Conservation (phyloP, 64 coral and sea anemone genomes). For the Montipora sp. region DNA sequence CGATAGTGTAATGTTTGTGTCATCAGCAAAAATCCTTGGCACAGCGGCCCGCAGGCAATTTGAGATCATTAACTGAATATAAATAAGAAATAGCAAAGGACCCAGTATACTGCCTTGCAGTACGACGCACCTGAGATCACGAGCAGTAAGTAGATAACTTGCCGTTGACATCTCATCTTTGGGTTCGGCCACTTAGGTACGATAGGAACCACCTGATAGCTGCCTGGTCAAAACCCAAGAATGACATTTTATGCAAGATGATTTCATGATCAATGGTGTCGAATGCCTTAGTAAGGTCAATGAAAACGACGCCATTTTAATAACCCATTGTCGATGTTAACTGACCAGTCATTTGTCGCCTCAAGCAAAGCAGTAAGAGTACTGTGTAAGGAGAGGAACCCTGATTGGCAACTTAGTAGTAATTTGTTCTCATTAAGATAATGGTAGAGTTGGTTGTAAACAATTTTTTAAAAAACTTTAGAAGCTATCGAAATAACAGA, state of each 20-base stretch:
- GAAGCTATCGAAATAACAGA: neutral
- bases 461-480: constrained; percentile 8
- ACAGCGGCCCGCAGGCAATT: neutral
- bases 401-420: constrained; percentile 45
- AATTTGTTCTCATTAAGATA: constrained; percentile 59
- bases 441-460: neutral
- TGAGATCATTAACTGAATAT: constrained; percentile 51
- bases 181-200: constrained; percentile 25
- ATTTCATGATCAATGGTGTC: constrained; percentile 57
- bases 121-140: constrained; percentile 9
- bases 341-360: constrained; percentile 48
- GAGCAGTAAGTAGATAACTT: constrained; percentile 35
- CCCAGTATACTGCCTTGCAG: constrained; percentile 27
- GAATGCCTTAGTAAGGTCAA: constrained; percentile 58
- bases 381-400: constrained; percentile 35
- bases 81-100: constrained; percentile 35
- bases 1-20: constrained; percentile 40
- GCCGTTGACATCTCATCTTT: constrained; percentile 53
- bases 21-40: constrained; percentile 51
- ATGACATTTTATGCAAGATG: constrained; percentile 21
- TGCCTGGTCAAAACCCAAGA: constrained; percentile 11
- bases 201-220: constrained; percentile 36
- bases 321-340: constrained; percentile 66
- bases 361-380: constrained; percentile 49
- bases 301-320: constrained; percentile 59